These are phyloP conservation scores for Ips nitidus DNA, from an alignment of 1,140 invertebrate genomes.

Conservation along the genomic window DNA sequence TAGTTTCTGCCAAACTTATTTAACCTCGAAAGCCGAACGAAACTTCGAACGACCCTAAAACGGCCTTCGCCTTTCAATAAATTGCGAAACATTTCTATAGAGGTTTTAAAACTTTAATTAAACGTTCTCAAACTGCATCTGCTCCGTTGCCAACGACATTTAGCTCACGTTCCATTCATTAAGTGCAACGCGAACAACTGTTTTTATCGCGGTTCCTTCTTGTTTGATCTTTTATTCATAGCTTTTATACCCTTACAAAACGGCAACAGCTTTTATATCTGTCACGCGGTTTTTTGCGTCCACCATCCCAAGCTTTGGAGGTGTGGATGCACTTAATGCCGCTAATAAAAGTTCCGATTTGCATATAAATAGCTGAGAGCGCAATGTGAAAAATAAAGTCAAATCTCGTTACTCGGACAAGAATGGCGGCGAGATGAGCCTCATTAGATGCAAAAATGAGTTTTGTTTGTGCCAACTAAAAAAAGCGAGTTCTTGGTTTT, in stretches of 20 bases:
- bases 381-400: background rate
- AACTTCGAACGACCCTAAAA: too few relatives aligned
- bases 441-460: too few relatives aligned
- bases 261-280: constrained; percentile 1
- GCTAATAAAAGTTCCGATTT: constrained; percentile 1
- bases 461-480: too few relatives aligned
- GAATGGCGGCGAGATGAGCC: too few relatives aligned
- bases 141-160: background rate
- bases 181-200: constrained; percentile 11
- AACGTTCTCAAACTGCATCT: constrained; percentile 1
- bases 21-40: too few relatives aligned
- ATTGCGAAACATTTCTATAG: background rate
- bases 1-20: too few relatives aligned
- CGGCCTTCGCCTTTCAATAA: too few relatives aligned
- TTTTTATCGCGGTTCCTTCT: constrained; percentile 8
- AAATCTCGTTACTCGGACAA: background rate
- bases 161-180: constrained; percentile 5
- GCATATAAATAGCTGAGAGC: background rate
- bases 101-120: constrained; percentile 2
- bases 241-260: constrained; percentile 4
- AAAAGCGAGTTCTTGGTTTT: too few relatives aligned
- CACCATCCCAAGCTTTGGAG: background rate
- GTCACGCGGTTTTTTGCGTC: background rate
- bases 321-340: background rate
- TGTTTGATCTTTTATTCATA: constrained; percentile 13